phyloP scores from a whole-genome alignment of 2,797 vertebrate genomes.

The Tangara arthus region DNA sequence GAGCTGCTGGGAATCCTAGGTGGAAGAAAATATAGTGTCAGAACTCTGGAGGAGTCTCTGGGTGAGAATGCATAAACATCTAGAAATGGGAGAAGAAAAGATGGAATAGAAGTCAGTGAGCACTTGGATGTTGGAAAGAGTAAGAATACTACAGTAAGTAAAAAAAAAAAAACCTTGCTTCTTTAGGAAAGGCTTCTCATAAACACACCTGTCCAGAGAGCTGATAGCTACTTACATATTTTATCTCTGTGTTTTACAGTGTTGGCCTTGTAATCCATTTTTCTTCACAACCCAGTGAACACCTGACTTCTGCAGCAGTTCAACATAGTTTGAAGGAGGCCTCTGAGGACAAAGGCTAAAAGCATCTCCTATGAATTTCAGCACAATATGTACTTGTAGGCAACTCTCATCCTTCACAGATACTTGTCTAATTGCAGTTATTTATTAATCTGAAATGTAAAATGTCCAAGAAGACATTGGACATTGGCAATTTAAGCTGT shows the following conservation, averaged over 20 bases:
- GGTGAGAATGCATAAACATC: not conserved
- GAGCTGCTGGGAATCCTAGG: not conserved
- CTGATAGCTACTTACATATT: not conserved
- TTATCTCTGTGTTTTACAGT: not conserved
- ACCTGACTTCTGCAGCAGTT: not conserved
- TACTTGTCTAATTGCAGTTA: not conserved
- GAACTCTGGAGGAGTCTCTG: not conserved
- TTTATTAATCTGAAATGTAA: not conserved
- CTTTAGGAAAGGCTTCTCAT: not conserved
- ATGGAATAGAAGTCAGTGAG: not conserved
- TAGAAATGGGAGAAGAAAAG: not conserved
- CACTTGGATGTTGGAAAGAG: not conserved
- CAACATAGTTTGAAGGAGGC: not conserved
- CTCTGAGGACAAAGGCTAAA: not conserved
- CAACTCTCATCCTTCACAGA: not conserved
- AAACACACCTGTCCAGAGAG: not conserved
- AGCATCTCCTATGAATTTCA: not conserved
- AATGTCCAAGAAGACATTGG: not conserved
- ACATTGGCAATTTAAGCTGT: not conserved
- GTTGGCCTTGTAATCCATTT: not conserved
- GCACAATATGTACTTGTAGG: not conserved
- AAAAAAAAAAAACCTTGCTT: not conserved
- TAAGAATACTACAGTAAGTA: not conserved
- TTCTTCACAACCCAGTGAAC: not conserved
- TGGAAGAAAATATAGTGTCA: not conserved